phyloP scores from a whole-genome alignment of 1,140 invertebrate genomes.

The Pogonognathellus flavescens region DNA sequence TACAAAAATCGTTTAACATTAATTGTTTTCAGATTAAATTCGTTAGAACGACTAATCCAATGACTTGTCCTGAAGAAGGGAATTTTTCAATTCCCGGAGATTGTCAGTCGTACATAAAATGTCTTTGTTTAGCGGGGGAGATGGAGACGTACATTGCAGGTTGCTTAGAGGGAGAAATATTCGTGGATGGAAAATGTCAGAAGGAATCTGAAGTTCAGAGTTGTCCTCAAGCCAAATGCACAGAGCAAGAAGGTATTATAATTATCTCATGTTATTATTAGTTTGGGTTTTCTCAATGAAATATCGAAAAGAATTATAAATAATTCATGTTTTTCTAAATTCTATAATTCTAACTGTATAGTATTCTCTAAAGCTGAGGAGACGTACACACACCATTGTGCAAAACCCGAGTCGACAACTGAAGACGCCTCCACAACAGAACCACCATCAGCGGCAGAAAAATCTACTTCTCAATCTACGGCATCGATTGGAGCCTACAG shows the following conservation, averaged over 20 bases:
- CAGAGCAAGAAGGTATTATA: conserved; percentile 22
- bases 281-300: too few species aligned
- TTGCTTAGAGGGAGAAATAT: conserved; percentile 11
- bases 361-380: background rate
- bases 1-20: background rate
- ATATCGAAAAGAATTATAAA: too few species aligned
- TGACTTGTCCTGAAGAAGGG: background rate
- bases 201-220: conserved; percentile 28
- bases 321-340: background rate
- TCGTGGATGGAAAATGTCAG: conserved; percentile 26
- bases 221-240: conserved; percentile 31
- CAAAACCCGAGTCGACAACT: background rate
- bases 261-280: too few species aligned
- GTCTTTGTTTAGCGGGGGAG: background rate
- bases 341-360: background rate
- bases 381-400: background rate
- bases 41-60: background rate
- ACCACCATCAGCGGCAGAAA: conserved; percentile 1
- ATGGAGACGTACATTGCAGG: conserved; percentile 15
- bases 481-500: background rate
- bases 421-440: background rate
- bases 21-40: conserved; percentile 22
- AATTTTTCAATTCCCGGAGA: conserved; percentile 23
- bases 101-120: conserved; percentile 9
- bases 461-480: background rate